Conservation (phyloP, 2,888 invertebrate genomes). For the Lathronympha strigana region DNA sequence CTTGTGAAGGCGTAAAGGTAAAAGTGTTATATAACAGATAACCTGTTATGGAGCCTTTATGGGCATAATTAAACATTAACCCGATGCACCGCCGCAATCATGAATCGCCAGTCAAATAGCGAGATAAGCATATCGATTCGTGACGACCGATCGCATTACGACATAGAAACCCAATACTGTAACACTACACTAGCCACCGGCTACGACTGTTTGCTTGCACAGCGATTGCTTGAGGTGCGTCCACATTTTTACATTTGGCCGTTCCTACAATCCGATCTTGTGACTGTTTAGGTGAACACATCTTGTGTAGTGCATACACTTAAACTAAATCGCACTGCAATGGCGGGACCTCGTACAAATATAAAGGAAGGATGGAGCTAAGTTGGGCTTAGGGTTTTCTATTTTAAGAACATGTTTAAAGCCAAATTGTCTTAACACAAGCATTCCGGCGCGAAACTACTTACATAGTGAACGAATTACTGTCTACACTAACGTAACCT, state of each 20-base stretch:
- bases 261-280: neutral
- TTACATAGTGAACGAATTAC: too few relatives aligned
- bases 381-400: too few relatives aligned
- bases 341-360: too few relatives aligned
- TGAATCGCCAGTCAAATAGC: conserved; percentile 71
- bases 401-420: too few relatives aligned
- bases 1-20: conserved; percentile 15
- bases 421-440: too few relatives aligned
- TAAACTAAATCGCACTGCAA: too few relatives aligned
- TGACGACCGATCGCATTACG: conserved; percentile 73
- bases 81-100: conserved; percentile 67
- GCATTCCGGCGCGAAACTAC: too few relatives aligned
- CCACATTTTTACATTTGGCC: neutral
- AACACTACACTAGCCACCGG: conserved; percentile 71
- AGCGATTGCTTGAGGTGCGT: conserved; percentile 53
- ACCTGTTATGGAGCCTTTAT: conserved; percentile 37
- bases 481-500: too few relatives aligned
- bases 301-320: too few relatives aligned
- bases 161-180: conserved; percentile 67
- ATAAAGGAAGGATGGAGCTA: too few relatives aligned
- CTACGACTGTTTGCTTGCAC: conserved; percentile 61
- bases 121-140: conserved; percentile 76
- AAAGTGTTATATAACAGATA: conserved; percentile 35
- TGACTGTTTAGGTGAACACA: too few relatives aligned
- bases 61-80: conserved; percentile 67